phyloP scores from a whole-genome alignment of 2,113 vertebrate genomes.

The Indicator maculatus region DNA sequence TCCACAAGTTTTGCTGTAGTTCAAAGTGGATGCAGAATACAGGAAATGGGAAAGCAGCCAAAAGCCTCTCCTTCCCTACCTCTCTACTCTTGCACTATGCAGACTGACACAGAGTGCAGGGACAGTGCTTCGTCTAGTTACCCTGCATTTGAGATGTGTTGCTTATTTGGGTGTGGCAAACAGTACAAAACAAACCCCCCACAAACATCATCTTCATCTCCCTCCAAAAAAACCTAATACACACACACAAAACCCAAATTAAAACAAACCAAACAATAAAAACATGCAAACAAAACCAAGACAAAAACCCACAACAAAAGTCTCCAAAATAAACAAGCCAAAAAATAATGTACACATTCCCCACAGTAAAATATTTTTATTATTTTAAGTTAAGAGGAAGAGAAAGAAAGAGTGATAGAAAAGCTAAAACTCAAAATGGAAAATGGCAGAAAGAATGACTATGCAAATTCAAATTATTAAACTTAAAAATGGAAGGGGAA shows the following conservation, averaged over 20 bases:
- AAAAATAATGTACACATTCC: background rate
- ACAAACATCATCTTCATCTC: too few species aligned
- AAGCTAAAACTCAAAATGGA: background rate
- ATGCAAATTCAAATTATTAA: background rate
- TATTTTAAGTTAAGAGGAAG: background rate
- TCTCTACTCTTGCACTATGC: background rate
- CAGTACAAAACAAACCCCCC: background rate
- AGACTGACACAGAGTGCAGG: background rate
- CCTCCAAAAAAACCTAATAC: too few species aligned
- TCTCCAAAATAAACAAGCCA: accelerated
- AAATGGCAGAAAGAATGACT: background rate
- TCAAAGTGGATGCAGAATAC: background rate
- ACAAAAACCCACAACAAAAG: background rate
- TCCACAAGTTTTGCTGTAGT: background rate
- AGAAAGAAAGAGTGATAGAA: background rate
- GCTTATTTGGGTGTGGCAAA: background rate
- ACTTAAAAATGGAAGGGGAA: background rate
- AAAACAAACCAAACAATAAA: background rate
- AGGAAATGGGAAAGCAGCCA: background rate
- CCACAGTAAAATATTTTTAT: background rate
- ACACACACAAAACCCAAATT: background rate
- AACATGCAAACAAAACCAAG: too few species aligned
- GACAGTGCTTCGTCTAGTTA: background rate
- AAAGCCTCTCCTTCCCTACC: background rate
- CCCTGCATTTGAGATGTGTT: background rate